Evolutionary conservation across 2,888 invertebrate genomes (phyloP), one percentile per base, ranked within the genome.

Genomic region (Lycophotia porphyrea): DNA sequence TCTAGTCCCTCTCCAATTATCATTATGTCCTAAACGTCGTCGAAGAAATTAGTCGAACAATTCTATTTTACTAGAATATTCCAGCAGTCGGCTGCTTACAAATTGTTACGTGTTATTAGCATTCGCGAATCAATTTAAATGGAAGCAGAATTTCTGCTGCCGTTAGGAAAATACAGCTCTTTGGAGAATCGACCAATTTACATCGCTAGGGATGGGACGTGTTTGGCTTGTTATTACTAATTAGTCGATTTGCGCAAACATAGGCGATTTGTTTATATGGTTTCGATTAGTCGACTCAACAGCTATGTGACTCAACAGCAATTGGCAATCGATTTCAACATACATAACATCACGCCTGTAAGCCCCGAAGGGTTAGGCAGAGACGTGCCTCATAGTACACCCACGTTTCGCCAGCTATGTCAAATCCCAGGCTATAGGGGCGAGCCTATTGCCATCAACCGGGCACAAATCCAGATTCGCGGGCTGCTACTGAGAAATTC

Each of bases 111-210:
- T 74, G 67, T 68, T 84, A 79, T 74, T 76, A 71, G 69, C 49
- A 70, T 73, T 52, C 71, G 63, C 21, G 61, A 82, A 86, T 80
- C 83, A 79, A 87, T 86, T 87, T 83, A 73, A 87, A 79, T 71
- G 68, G 65, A 66, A 69, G 75, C 64, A 65, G 79, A 81, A 78
- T 76, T 52, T 64, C 52, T 73, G 72, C 76, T n/a, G 64, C 68
- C 66, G 61, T 83, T 76, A 80, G 66, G 77, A 81, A 83, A 84
- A 86, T 75, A 80, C 72, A 77, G 67, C 73, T 69, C 79, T 77
- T 66, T 67, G 44, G 79, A 66, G 77, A 80, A 83, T 72, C 52
- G 71, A 70, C 81, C 77, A 78, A 87, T 85, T 87, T 81, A 74
- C 85, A 81, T 80, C 55, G 74, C 61, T 79, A 83, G 81, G 58